Evolutionary conservation across 2,888 invertebrate species (phyloP).

Genomic region (Hipparchia semele): DNA sequence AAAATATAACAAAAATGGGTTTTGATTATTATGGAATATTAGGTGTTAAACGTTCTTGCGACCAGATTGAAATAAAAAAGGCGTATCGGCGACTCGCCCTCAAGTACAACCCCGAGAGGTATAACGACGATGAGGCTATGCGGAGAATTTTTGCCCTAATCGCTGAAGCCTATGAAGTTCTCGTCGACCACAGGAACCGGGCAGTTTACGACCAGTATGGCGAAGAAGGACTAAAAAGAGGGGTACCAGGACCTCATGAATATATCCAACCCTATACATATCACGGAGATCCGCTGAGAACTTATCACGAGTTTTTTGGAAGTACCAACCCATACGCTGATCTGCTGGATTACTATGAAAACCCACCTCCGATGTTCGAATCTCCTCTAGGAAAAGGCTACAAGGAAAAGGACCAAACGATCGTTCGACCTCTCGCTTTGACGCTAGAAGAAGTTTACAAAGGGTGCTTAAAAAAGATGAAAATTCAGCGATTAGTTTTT

Average conservation of each 20-base stretch:
- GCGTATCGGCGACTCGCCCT: slow-evolving; percentile 84
- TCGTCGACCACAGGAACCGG: slow-evolving; percentile 85
- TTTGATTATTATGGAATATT: slow-evolving; percentile 91
- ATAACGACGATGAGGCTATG: slow-evolving; percentile 71
- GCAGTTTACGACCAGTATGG: slow-evolving; percentile 95
- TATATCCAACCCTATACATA: slow-evolving; percentile 90
- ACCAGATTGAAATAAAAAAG: slow-evolving; percentile 87
- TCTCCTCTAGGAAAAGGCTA: slow-evolving; percentile 84
- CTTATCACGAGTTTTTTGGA: slow-evolving; percentile 92
- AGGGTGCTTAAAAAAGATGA: slow-evolving; percentile 93
- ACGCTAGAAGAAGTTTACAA: slow-evolving; percentile 84
- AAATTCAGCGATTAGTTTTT: slow-evolving; percentile 88
- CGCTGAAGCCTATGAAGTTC: slow-evolving; percentile 91
- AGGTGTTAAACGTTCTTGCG: slow-evolving; percentile 85
- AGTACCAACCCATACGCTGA: slow-evolving; percentile 92
- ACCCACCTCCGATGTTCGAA: slow-evolving; percentile 85
- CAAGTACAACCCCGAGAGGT: slow-evolving; percentile 84
- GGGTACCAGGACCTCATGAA: slow-evolving; percentile 86
- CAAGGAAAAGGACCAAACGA: slow-evolving; percentile 83
- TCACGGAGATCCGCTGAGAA: slow-evolving; percentile 90
- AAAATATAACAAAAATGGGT: slow-evolving; percentile 1
- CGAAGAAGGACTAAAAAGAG: slow-evolving; percentile 92
- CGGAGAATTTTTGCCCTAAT: slow-evolving; percentile 84
- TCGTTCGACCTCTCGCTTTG: slow-evolving; percentile 74
- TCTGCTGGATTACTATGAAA: slow-evolving; percentile 85